phyloP scores from a whole-genome alignment of 1,140 invertebrate species.

The Luehdorfia chinensis region DNA sequence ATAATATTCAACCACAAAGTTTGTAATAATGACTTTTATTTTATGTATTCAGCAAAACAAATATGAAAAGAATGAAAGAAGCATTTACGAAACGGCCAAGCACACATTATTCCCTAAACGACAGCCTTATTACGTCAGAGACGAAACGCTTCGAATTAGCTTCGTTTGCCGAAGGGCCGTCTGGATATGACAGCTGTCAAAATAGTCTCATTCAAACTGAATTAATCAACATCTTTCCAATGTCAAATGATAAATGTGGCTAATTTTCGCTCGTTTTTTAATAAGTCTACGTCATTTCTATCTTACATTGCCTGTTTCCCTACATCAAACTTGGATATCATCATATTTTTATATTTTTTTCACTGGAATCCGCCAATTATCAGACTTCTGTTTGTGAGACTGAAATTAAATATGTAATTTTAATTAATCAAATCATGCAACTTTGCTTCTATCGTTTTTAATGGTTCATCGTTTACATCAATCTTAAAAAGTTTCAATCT shows the following conservation, averaged over 20 bases:
- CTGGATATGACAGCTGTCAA: constrained; percentile 66
- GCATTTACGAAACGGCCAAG: constrained; percentile 15
- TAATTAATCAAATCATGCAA: too few relatives aligned
- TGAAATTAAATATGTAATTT: too few relatives aligned
- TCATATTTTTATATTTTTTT: too few relatives aligned
- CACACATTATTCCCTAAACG: constrained; percentile 36
- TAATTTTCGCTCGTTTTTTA: constrained; percentile 6
- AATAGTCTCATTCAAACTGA: constrained; percentile 56
- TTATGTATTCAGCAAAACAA: too few relatives aligned
- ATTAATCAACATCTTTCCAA: constrained; percentile 17
- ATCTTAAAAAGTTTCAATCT: too few relatives aligned
- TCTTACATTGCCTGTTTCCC: not conserved
- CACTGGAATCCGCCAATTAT: too few relatives aligned
- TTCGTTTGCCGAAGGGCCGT: constrained; percentile 63
- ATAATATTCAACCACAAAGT: too few relatives aligned
- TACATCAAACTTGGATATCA: not conserved
- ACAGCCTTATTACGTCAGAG: constrained; percentile 42
- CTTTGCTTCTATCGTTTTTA: too few relatives aligned
- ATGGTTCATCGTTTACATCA: too few relatives aligned
- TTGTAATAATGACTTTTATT: too few relatives aligned
- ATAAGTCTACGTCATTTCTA: not conserved
- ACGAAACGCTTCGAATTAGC: constrained; percentile 49
- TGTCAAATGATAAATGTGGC: not conserved
- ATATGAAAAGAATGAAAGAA: constrained; percentile 18
- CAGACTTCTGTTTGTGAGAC: too few relatives aligned